Evolutionary conservation across 2,113 vertebrate species (phyloP).

Genomic region (Rostratula benghalensis): DNA sequence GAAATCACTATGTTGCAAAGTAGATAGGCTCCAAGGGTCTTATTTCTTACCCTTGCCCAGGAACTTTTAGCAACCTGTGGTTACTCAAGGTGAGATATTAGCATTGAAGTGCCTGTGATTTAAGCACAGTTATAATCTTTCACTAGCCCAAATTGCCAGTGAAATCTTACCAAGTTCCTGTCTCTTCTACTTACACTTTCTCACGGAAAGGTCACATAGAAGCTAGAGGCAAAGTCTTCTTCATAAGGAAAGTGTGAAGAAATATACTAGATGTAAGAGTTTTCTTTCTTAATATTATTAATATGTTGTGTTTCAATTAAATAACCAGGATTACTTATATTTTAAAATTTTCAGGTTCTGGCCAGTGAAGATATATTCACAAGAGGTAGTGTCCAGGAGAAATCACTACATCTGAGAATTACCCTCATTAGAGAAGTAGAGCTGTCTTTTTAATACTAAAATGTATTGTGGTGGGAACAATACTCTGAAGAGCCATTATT

Average conservation of each 20-base stretch:
- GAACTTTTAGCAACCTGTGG: neutral
- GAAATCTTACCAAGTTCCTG: neutral
- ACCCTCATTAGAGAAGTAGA: neutral
- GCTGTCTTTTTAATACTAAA: neutral
- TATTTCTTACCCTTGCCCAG: neutral
- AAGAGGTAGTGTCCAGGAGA: neutral
- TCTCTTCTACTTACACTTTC: neutral
- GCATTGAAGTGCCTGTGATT: neutral
- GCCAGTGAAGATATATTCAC: neutral
- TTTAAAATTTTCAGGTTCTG: neutral
- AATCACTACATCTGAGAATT: neutral
- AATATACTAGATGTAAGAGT: neutral
- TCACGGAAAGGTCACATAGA: neutral
- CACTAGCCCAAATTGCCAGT: neutral
- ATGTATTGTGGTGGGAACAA: neutral
- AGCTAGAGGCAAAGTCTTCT: neutral
- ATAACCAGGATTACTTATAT: neutral
- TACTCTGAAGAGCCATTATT: neutral
- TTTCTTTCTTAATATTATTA: neutral
- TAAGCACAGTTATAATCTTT: neutral
- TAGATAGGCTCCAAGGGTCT: neutral
- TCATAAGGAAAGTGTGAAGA: neutral
- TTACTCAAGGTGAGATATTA: neutral
- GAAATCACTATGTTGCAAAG: neutral
- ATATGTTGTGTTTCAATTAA: neutral